Conservation (phyloP, 2,888 invertebrate species). For the Amphipoea oculea region DNA sequence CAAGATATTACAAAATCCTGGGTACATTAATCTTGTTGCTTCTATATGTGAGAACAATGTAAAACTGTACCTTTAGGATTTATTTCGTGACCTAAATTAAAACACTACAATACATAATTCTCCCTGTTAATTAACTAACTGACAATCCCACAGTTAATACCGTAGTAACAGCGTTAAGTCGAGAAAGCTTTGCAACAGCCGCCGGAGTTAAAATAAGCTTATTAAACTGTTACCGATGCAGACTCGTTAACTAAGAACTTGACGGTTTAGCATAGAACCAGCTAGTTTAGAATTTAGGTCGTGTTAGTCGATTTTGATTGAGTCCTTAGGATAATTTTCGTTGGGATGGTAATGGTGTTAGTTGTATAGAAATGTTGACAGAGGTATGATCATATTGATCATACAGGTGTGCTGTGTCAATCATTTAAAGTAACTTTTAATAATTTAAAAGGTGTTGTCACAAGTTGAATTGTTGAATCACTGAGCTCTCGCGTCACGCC, state of each 20-base stretch:
- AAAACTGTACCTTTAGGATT: neutral
- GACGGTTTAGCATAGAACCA: conserved; percentile 37
- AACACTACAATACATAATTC: conserved; percentile 14
- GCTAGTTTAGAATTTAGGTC: conserved; percentile 27
- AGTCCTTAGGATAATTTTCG: neutral
- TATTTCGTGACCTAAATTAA: neutral
- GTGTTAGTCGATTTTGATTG: conserved; percentile 10
- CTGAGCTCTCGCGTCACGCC: too few species aligned
- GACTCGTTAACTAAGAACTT: conserved; percentile 41
- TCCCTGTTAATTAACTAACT: conserved; percentile 30
- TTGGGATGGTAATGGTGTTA: neutral
- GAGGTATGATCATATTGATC: neutral
- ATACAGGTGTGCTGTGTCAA: neutral
- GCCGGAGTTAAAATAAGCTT: conserved; percentile 59
- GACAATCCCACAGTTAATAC: conserved; percentile 41
- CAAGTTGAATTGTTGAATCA: too few species aligned
- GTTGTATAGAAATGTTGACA: neutral
- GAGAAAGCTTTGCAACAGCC: conserved; percentile 39
- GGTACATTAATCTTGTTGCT: too few species aligned
- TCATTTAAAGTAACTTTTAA: too few species aligned
- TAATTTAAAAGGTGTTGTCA: too few species aligned
- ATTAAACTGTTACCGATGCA: conserved; percentile 59
- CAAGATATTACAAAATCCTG: too few species aligned
- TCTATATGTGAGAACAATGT: too few species aligned
- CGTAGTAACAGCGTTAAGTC: conserved; percentile 40